A percentile compares a stretch with the other conserved stretches of the same genome.
phyloP scores from a whole-genome alignment of 2,113 vertebrate species.

The Condylura cristata region DNA sequence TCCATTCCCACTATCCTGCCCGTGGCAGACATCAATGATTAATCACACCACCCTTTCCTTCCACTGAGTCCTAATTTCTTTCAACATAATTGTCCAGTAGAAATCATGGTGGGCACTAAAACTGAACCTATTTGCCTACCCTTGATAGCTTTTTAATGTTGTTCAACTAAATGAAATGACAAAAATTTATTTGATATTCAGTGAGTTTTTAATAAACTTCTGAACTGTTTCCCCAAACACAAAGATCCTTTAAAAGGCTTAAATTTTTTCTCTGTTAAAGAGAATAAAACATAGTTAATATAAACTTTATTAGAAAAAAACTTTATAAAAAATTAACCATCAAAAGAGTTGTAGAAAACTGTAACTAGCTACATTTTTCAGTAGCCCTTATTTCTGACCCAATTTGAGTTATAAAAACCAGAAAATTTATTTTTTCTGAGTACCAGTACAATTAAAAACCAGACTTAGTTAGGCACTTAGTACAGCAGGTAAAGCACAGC shows the following conservation, averaged over 20 bases:
- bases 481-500: too few species aligned
- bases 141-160: background rate
- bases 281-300: background rate
- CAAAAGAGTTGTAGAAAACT: slow-evolving; percentile 24
- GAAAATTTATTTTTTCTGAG: background rate
- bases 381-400: slow-evolving; percentile 15
- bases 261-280: background rate
- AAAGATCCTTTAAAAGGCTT: background rate
- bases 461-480: too few species aligned
- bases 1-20: background rate
- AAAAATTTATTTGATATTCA: background rate
- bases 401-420: slow-evolving; percentile 21
- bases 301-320: slow-evolving; percentile 6
- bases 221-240: background rate
- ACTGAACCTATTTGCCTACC: background rate
- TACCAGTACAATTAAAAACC: slow-evolving; percentile 13
- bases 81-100: background rate
- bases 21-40: background rate
- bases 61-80: background rate
- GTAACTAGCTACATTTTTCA: slow-evolving; percentile 9
- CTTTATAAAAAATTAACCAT: background rate
- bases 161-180: background rate
- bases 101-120: background rate
- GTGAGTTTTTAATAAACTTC: background rate
- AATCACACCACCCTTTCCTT: background rate